These are phyloP conservation scores for Lacanobia oleracea DNA, from an alignment of 2,888 invertebrate species.

Conservation along the genomic window DNA sequence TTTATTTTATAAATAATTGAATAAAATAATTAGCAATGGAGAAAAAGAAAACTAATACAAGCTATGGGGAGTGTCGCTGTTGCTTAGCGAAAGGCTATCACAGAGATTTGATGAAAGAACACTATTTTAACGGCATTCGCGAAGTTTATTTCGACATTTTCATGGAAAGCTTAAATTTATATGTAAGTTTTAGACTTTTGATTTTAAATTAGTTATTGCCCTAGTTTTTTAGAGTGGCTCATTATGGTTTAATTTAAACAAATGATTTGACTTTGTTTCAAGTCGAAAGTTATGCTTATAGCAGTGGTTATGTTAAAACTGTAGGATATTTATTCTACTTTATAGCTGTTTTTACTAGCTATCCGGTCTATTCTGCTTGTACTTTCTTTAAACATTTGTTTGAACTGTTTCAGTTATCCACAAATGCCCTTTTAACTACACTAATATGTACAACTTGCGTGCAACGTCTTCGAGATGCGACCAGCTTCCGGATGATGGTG, in stretches of 20 bases:
- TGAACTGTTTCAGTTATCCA: constrained; percentile 76
- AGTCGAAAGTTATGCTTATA: too few species aligned
- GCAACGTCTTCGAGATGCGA: constrained; percentile 75
- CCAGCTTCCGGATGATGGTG: constrained; percentile 76
- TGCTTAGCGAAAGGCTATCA: constrained; percentile 79
- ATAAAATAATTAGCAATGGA: constrained; percentile 59
- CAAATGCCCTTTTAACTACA: constrained; percentile 66
- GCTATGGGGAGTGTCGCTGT: constrained; percentile 81
- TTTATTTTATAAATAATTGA: constrained; percentile 22
- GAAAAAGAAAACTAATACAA: constrained; percentile 44
- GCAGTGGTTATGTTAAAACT: too few species aligned
- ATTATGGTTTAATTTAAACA: too few species aligned
- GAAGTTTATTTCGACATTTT: constrained; percentile 81
- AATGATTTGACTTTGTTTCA: too few species aligned
- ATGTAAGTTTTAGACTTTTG: constrained; percentile 71
- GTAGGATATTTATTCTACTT: too few species aligned
- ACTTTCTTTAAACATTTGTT: neutral
- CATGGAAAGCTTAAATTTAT: constrained; percentile 81
- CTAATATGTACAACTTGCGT: constrained; percentile 78
- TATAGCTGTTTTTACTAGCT: too few species aligned
- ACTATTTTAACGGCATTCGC: constrained; percentile 72
- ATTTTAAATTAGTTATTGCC: neutral
- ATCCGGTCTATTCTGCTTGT: neutral
- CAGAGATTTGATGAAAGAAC: constrained; percentile 77
- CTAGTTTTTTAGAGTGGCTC: too few species aligned